These are phyloP conservation scores for Meandrusa payeni DNA, from an alignment of 2,888 invertebrate genomes.

Conservation along the genomic window DNA sequence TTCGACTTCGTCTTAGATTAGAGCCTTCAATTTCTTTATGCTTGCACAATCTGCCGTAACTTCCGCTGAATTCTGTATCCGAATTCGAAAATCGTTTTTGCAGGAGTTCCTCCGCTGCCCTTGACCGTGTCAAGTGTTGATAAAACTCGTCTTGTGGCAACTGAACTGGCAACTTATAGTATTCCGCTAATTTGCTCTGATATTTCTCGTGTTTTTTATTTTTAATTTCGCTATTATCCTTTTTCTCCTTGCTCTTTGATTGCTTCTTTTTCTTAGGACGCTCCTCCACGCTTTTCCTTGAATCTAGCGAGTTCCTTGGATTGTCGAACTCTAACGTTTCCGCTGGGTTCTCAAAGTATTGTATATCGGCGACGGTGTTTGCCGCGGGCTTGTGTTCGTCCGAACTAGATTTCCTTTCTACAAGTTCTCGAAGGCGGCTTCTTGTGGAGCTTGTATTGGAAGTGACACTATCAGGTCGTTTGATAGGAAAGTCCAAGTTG, in stretches of 20 bases:
- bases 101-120: conserved; percentile 68
- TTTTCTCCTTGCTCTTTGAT: conserved; percentile 60
- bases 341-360: conserved; percentile 76
- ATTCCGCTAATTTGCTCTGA: conserved; percentile 73
- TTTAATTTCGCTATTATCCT: conserved; percentile 52
- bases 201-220: conserved; percentile 73
- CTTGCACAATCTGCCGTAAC: conserved; percentile 73
- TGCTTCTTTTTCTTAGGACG: conserved; percentile 71
- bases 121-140: conserved; percentile 69
- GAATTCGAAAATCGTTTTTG: conserved; percentile 71
- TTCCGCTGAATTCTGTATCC: conserved; percentile 71
- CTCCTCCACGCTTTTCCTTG: conserved; percentile 65
- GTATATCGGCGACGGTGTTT: conserved; percentile 69
- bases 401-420: conserved; percentile 76
- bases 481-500: conserved; percentile 65
- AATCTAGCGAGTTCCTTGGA: conserved; percentile 63
- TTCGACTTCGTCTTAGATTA: conserved; percentile 84
- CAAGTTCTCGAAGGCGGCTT: conserved; percentile 78
- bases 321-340: conserved; percentile 74
- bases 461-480: conserved; percentile 72
- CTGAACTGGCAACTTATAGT: conserved; percentile 69
- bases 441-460: conserved; percentile 75
- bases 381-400: conserved; percentile 74
- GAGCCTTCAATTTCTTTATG: conserved; percentile 73
- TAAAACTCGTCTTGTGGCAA: conserved; percentile 76